These are phyloP conservation scores for Ormyrus thymus DNA, from an alignment of 2,888 invertebrate species.

Conservation along the genomic window DNA sequence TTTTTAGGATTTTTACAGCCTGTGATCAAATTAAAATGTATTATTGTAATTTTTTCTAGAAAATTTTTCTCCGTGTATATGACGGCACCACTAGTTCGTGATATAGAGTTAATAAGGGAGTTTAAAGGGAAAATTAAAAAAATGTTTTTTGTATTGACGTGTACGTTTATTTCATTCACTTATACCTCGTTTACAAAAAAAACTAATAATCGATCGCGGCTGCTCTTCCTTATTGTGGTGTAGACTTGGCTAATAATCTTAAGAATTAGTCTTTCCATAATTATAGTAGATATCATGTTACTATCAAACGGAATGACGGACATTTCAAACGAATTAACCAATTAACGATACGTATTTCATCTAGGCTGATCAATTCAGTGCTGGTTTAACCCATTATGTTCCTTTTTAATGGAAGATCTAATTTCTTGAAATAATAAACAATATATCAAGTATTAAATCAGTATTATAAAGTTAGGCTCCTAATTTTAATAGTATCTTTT, in stretches of 20 bases:
- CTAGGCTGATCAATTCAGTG: conserved; percentile 60
- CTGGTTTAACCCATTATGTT: conserved; percentile 20
- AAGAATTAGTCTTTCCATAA: conserved; percentile 63
- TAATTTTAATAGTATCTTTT: conserved; percentile 15
- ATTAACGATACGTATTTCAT: conserved; percentile 58
- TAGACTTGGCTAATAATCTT: conserved; percentile 61
- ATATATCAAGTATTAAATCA: neutral
- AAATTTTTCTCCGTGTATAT: no score
- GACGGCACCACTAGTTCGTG: no score
- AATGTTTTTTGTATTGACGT: conserved; percentile 56
- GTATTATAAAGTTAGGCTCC: neutral
- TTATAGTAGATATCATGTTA: conserved; percentile 62
- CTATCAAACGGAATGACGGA: conserved; percentile 67
- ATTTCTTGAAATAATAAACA: neutral
- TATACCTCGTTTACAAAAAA: conserved; percentile 69
- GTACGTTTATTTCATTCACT: conserved; percentile 69
- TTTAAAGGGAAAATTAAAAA: neutral
- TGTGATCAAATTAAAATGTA: no score
- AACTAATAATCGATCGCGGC: conserved; percentile 62
- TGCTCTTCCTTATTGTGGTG: conserved; percentile 54
- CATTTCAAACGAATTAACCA: conserved; percentile 56
- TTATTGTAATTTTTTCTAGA: no score
- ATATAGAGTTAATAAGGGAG: no score
- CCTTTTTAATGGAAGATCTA: conserved; percentile 12
- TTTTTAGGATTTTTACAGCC: no score